Base-by-base conservation (phyloP, 2,113 vertebrate genomes). In the Clarias magur region DNA sequence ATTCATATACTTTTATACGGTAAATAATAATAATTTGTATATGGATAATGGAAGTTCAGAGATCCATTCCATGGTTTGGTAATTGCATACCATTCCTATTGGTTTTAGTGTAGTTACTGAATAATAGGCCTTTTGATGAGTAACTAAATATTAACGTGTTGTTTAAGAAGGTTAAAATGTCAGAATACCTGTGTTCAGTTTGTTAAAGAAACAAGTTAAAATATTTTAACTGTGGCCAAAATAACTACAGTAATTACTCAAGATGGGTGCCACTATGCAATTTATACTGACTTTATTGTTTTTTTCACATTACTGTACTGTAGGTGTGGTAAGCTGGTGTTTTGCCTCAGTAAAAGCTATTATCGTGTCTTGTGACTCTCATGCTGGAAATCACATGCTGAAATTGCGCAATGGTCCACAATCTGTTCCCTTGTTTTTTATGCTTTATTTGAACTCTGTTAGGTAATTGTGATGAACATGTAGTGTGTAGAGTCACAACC, bases 281-380 rank as follows among this genome's bases (percentile, higher is more conserved):
- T 42, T 73, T 4, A 70, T 30, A 30, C 3, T 4, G 27, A 23
- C 16, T 65, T 48, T 48, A 6, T 48, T 48, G 5, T 54, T 53
- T 80, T 80, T 57, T 79, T 59, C n/a, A 54, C 16, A 59, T 3
- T 80, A 42, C 42, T 42, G 42, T 80, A 42, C 42, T 42, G 42
- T 42, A 59, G 54, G 27, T 34, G 60, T 62, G 19, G 16, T 2
- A 15, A 23, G 48, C 3, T 34, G 60, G 3, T 42, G 5, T 21
- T n/a, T 70, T 25, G 9, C 17, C 67, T 73, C 23, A 25, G 30
- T 86, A 2, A 86, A 62, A 53, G 67, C 23, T 65, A 42, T 76
- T 53, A 27, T 2, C 70, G 80, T 10, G 88, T 86, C 90, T 88
- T 88, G 88, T 89, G 88, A 89, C 86, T 70, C 21, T 81, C 56